Evolutionary conservation across 2,797 vertebrate genomes (phyloP).

Genomic region (Hoplostethus atlanticus): DNA sequence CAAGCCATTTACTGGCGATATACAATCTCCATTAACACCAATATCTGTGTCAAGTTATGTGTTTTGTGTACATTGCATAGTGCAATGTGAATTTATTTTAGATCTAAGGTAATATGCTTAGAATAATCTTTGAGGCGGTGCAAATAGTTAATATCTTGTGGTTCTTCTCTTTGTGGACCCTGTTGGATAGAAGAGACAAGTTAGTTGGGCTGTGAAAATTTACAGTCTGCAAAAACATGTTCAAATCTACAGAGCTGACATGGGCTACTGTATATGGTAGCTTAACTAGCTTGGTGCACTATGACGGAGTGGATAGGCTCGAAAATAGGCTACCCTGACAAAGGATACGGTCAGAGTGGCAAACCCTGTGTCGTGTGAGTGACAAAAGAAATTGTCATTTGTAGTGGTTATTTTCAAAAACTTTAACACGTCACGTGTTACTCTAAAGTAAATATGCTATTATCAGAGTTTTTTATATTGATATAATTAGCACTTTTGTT

Average conservation of each 20-base stretch:
- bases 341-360: too few species aligned
- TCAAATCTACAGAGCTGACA: neutral
- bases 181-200: slow-evolving; percentile 16
- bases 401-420: too few species aligned
- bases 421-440: too few species aligned
- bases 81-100: slow-evolving; percentile 48
- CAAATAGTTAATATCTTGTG: slow-evolving; percentile 61
- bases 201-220: neutral
- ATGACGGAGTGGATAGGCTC: too few species aligned
- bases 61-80: slow-evolving; percentile 45
- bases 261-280: too few species aligned
- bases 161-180: slow-evolving; percentile 70
- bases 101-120: slow-evolving; percentile 42
- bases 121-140: slow-evolving; percentile 49
- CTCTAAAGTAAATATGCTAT: too few species aligned
- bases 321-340: too few species aligned
- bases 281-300: too few species aligned
- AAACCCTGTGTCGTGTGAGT: too few species aligned
- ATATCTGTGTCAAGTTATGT: slow-evolving; percentile 34
- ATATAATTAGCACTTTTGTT: too few species aligned
- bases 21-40: slow-evolving; percentile 19
- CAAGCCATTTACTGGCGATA: slow-evolving; percentile 3
- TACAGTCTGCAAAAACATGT: neutral
- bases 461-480: too few species aligned
- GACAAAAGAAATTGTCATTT: too few species aligned